A percentile compares a stretch with the other conserved stretches of the same genome.
phyloP scores from a whole-genome alignment of 2,888 invertebrate genomes.

The Drosophila algonquin region DNA sequence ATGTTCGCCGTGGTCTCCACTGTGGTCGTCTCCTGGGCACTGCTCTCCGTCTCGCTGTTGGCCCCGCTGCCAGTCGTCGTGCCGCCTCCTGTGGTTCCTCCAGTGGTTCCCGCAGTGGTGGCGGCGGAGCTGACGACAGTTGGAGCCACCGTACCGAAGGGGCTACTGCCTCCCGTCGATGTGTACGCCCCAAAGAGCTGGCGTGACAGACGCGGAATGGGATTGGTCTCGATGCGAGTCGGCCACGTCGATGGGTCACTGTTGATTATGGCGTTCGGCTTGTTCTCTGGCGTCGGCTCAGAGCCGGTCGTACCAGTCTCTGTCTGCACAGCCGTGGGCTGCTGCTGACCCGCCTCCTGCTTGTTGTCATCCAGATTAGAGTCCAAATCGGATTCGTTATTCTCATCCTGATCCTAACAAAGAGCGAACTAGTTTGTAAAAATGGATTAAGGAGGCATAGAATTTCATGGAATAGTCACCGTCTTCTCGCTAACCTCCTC shows the following conservation, averaged over 20 bases:
- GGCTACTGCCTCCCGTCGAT: conserved; percentile 37
- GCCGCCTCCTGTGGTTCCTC: neutral
- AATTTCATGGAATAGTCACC: conserved; percentile 51
- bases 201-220: conserved; percentile 62
- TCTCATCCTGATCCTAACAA: conserved; percentile 82
- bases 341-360: conserved; percentile 51
- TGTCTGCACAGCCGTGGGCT: conserved; percentile 11
- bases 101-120: neutral
- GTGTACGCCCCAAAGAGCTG: conserved; percentile 58
- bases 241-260: conserved; percentile 54
- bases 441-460: fast-evolving
- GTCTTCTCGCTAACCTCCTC: conserved; percentile 85
- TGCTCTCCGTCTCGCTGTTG: conserved; percentile 59
- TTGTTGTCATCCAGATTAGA: conserved; percentile 78
- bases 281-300: conserved; percentile 49
- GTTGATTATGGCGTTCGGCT: conserved; percentile 30
- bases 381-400: conserved; percentile 83
- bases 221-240: conserved; percentile 51
- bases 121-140: conserved; percentile 8
- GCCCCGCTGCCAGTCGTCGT: conserved; percentile 42
- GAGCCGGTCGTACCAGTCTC: conserved; percentile 27
- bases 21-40: conserved; percentile 66
- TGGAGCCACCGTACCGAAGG: conserved; percentile 17
- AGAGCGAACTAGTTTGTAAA: conserved; percentile 3
- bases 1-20: conserved; percentile 69